Base-by-base conservation (phyloP, 1,140 invertebrate genomes). In the Dendrolimus kikuchii region DNA sequence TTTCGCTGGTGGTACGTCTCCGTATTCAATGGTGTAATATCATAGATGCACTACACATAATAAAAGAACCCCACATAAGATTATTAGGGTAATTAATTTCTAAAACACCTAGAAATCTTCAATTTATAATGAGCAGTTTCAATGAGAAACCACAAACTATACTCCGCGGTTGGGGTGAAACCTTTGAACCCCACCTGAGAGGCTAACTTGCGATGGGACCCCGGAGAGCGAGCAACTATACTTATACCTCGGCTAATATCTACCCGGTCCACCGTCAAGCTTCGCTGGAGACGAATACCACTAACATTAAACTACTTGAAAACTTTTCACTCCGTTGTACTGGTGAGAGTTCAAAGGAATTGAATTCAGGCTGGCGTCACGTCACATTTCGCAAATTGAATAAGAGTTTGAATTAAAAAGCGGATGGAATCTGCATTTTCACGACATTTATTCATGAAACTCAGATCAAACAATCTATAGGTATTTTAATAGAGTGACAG, bases 141-240 rank as follows among this genome's bases (percentile, higher is more conserved):
- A 23, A 23, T 23, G 23, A 23, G 23, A 23, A 23, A 23, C 23
- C 23, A 23, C 23, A 23, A 23, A 23, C 23, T 23, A 23, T 23
- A 23, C 3, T 23, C 23, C 23, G 23, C 1, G 23, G 23, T 23
- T 23, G 23, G 23, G 23, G 23, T 23, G 23, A 3, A 23, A 23
- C 23, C 3, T 23, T 23, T 23, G 23, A 23, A 23, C 23, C 23
- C 23, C 23, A 23, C 23, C 23, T 46, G 38, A 48, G 43, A 46
- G 43, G 59, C 46, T 56, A 64, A 65, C 60, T 68, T 62, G 60
- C 58, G 63, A 74, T 66, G 64, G 61, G 58, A 55, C 71, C 61
- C 71, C 23, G 36, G 68, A 59, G 68, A 9, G 57, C 64, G 61
- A 74, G 71, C 66, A 59, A 66, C 62, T 63, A 71, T 60, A 66